These are phyloP conservation scores for Alethe diademata DNA, from an alignment of 2,113 vertebrate genomes.

Conservation along the genomic window DNA sequence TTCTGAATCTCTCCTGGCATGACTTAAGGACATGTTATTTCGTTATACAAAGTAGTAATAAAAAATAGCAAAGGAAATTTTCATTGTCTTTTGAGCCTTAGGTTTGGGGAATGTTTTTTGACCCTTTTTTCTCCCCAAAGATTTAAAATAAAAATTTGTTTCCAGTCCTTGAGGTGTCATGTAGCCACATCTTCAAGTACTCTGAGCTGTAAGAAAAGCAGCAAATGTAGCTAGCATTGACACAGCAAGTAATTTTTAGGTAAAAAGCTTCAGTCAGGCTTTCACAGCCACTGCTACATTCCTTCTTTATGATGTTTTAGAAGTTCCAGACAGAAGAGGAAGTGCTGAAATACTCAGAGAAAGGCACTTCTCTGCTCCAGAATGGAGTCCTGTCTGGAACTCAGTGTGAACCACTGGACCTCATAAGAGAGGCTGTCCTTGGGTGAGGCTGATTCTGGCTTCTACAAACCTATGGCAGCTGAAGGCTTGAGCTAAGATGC, in stretches of 20 bases:
- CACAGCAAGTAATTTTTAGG: constrained; percentile 22
- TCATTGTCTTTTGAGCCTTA: not conserved
- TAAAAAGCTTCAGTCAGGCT: constrained; percentile 27
- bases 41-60: not conserved
- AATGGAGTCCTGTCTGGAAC: constrained; percentile 36
- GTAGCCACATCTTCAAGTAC: not conserved
- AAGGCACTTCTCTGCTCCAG: constrained; percentile 1
- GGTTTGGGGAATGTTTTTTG: not conserved
- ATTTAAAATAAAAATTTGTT: not conserved
- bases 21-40: not conserved
- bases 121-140: rapidly evolving
- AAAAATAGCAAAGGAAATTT: not conserved
- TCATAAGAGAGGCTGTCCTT: not conserved
- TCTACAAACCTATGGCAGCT: constrained; percentile 2
- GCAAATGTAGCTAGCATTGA: not conserved
- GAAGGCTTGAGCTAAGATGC: not conserved
- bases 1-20: not conserved
- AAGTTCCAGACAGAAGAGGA: constrained; percentile 63
- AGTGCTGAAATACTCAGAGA: constrained; percentile 45
- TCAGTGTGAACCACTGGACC: not conserved
- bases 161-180: not conserved
- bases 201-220: not conserved
- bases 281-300: constrained; percentile 54
- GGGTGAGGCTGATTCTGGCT: constrained; percentile 11
- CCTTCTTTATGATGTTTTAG: constrained; percentile 56